Evolutionary conservation across 2,113 vertebrate genomes (phyloP).

Genomic region (Dipodomys spectabilis): DNA sequence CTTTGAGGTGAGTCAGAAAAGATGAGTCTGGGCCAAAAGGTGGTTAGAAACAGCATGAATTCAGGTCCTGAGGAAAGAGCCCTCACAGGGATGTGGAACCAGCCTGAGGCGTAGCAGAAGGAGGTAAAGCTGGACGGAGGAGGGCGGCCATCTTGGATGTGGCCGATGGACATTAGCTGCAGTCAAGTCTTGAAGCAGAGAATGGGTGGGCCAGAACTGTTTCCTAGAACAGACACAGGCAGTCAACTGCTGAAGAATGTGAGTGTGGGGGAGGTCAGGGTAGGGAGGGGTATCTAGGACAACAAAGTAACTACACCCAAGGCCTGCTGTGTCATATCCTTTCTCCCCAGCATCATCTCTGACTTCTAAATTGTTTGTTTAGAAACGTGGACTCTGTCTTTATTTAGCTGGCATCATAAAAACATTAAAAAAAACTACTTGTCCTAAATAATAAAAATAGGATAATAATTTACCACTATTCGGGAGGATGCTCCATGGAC

Average conservation of each 20-base stretch:
- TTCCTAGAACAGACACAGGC: neutral
- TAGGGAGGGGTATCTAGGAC: fast-evolving
- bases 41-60: neutral
- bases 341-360: constrained; percentile 58
- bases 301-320: neutral
- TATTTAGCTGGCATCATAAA: constrained; percentile 39
- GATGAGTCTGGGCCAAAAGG: too few relatives aligned
- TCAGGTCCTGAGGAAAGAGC: neutral
- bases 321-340: constrained; percentile 28
- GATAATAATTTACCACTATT: too few relatives aligned
- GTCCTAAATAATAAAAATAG: neutral
- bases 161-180: too few relatives aligned
- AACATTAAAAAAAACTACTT: neutral
- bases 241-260: too few relatives aligned
- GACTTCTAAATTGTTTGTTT: constrained; percentile 80
- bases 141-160: neutral
- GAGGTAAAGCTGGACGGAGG: too few relatives aligned
- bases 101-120: neutral
- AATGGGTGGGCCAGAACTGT: neutral
- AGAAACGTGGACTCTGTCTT: constrained; percentile 5
- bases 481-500: neutral
- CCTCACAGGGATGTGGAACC: neutral
- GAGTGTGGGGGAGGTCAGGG: neutral
- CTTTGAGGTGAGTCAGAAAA: neutral
- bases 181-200: neutral